A percentile compares a stretch with the other conserved stretches of the same genome.
Conservation (phyloP, 2,797 vertebrate genomes). For the Chiroxiphia lanceolata region DNA sequence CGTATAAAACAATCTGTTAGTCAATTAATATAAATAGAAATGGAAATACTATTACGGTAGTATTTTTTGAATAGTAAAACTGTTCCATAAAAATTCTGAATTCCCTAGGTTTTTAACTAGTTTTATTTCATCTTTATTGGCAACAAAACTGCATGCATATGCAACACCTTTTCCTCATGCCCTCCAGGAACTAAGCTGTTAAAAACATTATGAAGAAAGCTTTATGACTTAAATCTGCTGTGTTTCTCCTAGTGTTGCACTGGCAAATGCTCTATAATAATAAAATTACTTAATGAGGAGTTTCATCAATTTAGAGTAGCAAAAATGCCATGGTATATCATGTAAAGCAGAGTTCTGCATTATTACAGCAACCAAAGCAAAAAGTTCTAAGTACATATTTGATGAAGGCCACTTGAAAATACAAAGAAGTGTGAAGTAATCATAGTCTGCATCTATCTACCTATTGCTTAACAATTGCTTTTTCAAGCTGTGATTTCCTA, state of each 20-base stretch:
- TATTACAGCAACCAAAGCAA: not conserved
- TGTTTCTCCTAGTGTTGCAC: conserved; percentile 18
- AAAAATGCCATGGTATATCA: conserved; percentile 27
- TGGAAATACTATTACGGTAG: conserved; percentile 53
- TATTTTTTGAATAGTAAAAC: conserved; percentile 60
- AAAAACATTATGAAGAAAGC: conserved; percentile 58
- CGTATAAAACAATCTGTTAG: conserved; percentile 29
- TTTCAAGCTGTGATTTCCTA: not conserved
- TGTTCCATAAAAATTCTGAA: conserved; percentile 55
- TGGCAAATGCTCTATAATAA: conserved; percentile 48
- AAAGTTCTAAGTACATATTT: not conserved
- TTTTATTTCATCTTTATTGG: conserved; percentile 70
- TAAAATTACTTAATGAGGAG: conserved; percentile 67
- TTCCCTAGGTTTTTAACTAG: conserved; percentile 70
- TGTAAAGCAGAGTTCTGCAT: not conserved
- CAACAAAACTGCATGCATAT: conserved; percentile 55
- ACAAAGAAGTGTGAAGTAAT: not conserved
- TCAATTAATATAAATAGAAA: conserved; percentile 69
- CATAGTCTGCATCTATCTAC: not conserved
- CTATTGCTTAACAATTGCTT: not conserved
- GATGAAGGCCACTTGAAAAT: not conserved
- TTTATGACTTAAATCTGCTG: conserved; percentile 61
- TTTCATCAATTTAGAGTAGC: conserved; percentile 48
- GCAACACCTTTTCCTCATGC: conserved; percentile 59
- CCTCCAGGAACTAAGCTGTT: conserved; percentile 64